These are phyloP conservation scores for Harpagoxenus sublaevis DNA, from an alignment of 2,888 invertebrate species.

Conservation along the genomic window DNA sequence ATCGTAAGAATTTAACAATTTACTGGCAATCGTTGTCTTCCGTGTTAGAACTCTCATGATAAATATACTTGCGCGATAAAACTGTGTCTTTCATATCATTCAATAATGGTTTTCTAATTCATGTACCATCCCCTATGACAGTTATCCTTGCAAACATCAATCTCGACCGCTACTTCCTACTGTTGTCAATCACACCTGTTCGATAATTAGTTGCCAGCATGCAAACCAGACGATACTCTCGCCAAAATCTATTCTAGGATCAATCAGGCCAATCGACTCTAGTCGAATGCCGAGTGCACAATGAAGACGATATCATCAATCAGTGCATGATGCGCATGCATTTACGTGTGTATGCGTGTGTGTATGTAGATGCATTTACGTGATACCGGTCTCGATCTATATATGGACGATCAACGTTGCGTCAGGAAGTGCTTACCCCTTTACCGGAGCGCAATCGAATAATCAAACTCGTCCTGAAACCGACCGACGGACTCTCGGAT, in stretches of 20 bases:
- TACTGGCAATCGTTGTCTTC: not conserved
- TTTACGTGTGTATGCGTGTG: conserved; percentile 33
- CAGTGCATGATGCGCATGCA: conserved; percentile 72
- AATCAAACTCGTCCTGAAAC: not conserved
- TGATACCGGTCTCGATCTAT: not conserved
- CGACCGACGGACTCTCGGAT: not conserved
- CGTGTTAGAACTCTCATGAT: not conserved
- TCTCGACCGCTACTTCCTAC: not conserved
- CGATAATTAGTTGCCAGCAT: conserved; percentile 33
- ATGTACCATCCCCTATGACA: not conserved
- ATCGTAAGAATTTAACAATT: not conserved
- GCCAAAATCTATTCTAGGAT: conserved; percentile 33
- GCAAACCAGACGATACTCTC: conserved; percentile 46
- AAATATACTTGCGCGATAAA: not conserved
- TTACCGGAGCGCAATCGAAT: not conserved
- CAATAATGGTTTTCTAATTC: not conserved
- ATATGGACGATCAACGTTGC: conserved; percentile 36
- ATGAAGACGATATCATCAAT: conserved; percentile 54
- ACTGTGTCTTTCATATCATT: not conserved
- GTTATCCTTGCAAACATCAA: conserved; percentile 4
- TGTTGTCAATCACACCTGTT: conserved; percentile 21
- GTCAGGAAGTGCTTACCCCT: conserved; percentile 51
- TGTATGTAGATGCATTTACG: not conserved
- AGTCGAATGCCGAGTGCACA: conserved; percentile 51
- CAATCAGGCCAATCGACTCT: conserved; percentile 30